Conservation (phyloP, 2,113 vertebrate genomes). For the Propithecus coquereli region DNA sequence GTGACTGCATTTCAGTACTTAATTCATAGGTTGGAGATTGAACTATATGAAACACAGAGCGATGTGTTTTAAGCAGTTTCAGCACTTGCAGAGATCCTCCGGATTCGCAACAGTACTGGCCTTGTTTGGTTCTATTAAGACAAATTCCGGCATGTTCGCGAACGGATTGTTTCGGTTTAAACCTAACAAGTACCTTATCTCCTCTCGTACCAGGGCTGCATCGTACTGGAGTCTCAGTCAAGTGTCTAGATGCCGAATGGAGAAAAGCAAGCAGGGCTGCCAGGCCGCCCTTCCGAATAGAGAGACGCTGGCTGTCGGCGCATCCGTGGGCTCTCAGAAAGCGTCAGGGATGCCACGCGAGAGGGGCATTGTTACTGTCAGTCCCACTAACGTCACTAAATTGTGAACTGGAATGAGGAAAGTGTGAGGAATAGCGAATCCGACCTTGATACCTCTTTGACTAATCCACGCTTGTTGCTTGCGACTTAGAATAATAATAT, state of each 20-base stretch:
- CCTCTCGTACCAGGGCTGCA: conserved; percentile 20
- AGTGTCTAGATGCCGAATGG: background rate
- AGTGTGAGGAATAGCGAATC: background rate
- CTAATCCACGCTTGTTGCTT: background rate
- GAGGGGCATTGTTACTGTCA: background rate
- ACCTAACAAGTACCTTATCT: conserved; percentile 38
- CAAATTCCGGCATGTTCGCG: conserved; percentile 44
- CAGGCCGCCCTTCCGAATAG: background rate
- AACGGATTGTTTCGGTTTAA: conserved; percentile 53
- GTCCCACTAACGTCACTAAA: background rate
- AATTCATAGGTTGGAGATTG: background rate
- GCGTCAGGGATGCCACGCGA: background rate
- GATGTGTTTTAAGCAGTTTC: background rate
- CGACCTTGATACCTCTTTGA: background rate
- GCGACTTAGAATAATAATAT: background rate
- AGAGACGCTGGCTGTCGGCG: background rate
- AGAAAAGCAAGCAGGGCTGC: background rate
- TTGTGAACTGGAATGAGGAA: background rate
- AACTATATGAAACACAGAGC: background rate
- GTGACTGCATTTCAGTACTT: background rate
- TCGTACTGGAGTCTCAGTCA: background rate
- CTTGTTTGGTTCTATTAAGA: conserved; percentile 40
- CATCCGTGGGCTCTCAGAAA: background rate
- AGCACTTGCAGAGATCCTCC: background rate
- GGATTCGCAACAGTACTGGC: background rate